Base-by-base conservation (phyloP, 2,113 vertebrate genomes). In the Callaeas wilsoni region DNA sequence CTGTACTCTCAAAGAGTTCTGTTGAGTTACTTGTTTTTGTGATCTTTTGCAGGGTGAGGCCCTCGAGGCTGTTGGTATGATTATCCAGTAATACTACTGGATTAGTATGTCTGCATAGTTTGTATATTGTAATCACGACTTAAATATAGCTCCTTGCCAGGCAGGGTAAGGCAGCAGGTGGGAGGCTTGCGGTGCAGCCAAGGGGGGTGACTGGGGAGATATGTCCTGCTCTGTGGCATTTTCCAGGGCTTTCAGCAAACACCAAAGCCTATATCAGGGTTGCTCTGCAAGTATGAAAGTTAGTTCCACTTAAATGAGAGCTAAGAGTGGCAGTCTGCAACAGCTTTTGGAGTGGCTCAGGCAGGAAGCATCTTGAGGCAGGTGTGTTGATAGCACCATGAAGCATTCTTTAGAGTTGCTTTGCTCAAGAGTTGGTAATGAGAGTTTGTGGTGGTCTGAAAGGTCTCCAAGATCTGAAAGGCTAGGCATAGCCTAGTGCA, bases 21-120 rank as follows among this genome's bases (percentile, higher is more conserved):
- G 75, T 63, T 0, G 2, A 62, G 25, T 78, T 69, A 25, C 49
- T 96, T 94, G 57, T 49, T 82, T 90, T 59, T 70, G 8, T 73
- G 62, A 39, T 74, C 16, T 5, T 74, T 77, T 44, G 16, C 46
- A 67, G 67, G 52, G 50, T 70, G 68, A 78, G 62, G 33, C 65
- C 78, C 37, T 4, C n/a, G 7, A 37, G 68, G 32, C 75, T 86
- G 21, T 94, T 63, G 78, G 64, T 59, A 19, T 41, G 37, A 22
- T 71, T 90, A 46, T 55, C 64, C 52, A 86, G 56, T 88, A 83
- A 87, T 78, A 32, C 63, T 35, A 7, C 44, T 81, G 68, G 76
- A 84, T 92, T 89, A 73, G 65, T 67, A 65, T 80, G 75, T 85
- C 76, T 93, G 68, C 10, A 3, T 70, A 59, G 59, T 70, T 92